Evolutionary conservation across 1,140 invertebrate genomes (phyloP).

Genomic region (Microplitis mediator): DNA sequence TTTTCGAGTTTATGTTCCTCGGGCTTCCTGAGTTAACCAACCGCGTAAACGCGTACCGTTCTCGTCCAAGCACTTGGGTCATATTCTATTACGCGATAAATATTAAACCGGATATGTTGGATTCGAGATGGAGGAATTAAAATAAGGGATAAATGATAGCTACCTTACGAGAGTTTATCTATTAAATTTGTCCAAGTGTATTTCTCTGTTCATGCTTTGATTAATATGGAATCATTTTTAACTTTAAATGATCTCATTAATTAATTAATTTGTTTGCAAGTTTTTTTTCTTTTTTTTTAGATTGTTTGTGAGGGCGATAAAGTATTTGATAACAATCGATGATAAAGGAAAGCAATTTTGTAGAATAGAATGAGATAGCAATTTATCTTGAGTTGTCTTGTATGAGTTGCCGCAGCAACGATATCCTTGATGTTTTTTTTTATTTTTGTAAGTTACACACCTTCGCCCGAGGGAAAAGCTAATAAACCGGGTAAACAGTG

Average conservation of each 20-base stretch:
- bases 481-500: conserved; percentile 48
- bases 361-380: background rate
- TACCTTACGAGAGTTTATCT: too few species aligned
- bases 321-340: too few species aligned
- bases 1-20: conserved; percentile 52
- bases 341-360: too few species aligned
- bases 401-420: too few species aligned
- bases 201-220: too few species aligned
- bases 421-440: conserved; percentile 1
- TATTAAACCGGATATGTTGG: conserved; percentile 44
- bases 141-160: background rate
- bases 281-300: too few species aligned
- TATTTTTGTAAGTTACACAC: conserved; percentile 18
- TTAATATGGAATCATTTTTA: too few species aligned
- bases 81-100: conserved; percentile 55
- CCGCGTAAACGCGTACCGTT: conserved; percentile 45
- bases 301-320: too few species aligned
- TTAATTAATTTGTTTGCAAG: too few species aligned
- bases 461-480: conserved; percentile 24
- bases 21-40: conserved; percentile 51
- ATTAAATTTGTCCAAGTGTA: too few species aligned
- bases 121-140: conserved; percentile 18
- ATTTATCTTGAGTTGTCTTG: background rate
- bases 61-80: conserved; percentile 37
- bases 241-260: too few species aligned